Conservation (phyloP, 2,888 invertebrate species). For the Hemaris fuciformis region DNA sequence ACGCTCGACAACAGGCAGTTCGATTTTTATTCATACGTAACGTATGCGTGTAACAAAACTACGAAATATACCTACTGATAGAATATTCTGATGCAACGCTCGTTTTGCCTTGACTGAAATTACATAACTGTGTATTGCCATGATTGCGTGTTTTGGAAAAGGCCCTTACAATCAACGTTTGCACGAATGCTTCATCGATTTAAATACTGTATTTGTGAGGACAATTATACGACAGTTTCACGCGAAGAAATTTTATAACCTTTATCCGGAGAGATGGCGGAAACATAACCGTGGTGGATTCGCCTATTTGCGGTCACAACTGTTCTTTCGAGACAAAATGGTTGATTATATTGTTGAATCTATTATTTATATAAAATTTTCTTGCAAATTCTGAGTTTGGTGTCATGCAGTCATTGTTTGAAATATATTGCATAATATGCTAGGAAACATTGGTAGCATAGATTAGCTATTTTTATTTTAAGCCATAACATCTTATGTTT, state of each 20-base stretch:
- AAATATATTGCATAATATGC: no score
- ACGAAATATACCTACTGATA: slow-evolving; percentile 34
- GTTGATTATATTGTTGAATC: no score
- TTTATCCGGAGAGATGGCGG: neutral
- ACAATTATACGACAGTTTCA: slow-evolving; percentile 8
- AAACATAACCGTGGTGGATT: neutral
- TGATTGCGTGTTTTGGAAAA: slow-evolving; percentile 28
- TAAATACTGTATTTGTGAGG: slow-evolving; percentile 6
- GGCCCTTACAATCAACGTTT: slow-evolving; percentile 24
- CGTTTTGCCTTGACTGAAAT: slow-evolving; percentile 37
- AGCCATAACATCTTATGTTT: no score
- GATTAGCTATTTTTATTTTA: no score
- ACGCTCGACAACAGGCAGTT: slow-evolving; percentile 29
- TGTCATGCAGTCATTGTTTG: no score
- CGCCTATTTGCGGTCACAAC: neutral
- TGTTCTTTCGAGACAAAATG: neutral
- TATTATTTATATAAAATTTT: no score
- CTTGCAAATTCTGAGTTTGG: no score
- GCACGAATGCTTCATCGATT: slow-evolving; percentile 3
- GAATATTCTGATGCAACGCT: slow-evolving; percentile 42
- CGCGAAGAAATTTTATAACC: neutral
- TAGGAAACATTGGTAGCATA: no score
- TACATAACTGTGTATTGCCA: slow-evolving; percentile 30
- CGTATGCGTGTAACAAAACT: slow-evolving; percentile 33
- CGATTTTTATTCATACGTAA: slow-evolving; percentile 37